Conservation (phyloP, 2,113 vertebrate species). For the Pleuronectes platessa region DNA sequence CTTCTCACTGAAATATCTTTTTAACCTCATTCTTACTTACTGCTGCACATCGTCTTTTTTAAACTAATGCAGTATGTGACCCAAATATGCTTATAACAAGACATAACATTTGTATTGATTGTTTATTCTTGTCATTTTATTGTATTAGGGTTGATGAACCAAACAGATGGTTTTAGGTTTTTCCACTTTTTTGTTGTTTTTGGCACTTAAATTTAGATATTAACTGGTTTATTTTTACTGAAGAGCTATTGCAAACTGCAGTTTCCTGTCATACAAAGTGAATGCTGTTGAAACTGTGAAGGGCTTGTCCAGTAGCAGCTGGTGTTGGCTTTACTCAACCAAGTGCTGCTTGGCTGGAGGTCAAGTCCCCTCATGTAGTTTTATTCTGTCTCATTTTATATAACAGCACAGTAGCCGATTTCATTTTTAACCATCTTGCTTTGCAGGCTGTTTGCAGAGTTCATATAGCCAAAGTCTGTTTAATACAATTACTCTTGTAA, state of each 20-base stretch:
- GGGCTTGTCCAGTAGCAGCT: constrained; percentile 5
- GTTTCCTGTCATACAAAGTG: background rate
- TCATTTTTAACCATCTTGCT: background rate
- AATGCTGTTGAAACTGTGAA: background rate
- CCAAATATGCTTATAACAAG: background rate
- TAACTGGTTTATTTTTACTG: background rate
- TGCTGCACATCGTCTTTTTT: background rate
- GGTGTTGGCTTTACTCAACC: background rate
- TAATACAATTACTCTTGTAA: too few species aligned
- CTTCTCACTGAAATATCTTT: background rate
- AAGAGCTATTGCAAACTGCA: background rate
- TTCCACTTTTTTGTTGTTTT: background rate
- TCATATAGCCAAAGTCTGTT: too few species aligned
- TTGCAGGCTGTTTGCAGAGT: too few species aligned
- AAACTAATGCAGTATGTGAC: too few species aligned
- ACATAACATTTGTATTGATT: background rate
- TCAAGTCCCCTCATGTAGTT: background rate
- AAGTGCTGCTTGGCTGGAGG: background rate
- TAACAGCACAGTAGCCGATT: background rate
- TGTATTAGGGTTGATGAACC: background rate
- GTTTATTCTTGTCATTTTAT: too few species aligned
- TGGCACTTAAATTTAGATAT: background rate
- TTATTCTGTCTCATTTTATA: background rate
- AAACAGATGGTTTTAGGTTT: background rate
- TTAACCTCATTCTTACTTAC: background rate